Evolutionary conservation across 2,797 vertebrate genomes (phyloP).

Genomic region (Paramormyrops hopkinsi): DNA sequence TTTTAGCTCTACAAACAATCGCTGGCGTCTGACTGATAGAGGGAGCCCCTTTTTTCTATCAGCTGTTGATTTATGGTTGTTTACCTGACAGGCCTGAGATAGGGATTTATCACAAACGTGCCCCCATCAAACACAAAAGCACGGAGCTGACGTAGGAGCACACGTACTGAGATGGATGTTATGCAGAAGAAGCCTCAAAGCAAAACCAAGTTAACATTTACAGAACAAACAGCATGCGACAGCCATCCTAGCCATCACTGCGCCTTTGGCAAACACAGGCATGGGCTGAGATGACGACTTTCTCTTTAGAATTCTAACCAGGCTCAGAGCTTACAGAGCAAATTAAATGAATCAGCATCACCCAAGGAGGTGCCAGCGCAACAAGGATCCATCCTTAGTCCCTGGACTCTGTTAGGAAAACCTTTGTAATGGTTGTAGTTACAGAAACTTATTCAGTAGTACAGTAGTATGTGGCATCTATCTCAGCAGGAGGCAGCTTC

Average conservation of each 20-base stretch:
- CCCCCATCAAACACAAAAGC: constrained; percentile 5
- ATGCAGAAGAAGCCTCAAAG: constrained; percentile 12
- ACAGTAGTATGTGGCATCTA: background rate
- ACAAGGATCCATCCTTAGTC: background rate
- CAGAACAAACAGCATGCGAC: constrained; percentile 13
- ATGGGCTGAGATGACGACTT: background rate
- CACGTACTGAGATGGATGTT: background rate
- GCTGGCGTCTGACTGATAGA: constrained; percentile 3
- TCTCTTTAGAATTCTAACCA: background rate
- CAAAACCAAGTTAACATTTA: constrained; percentile 17
- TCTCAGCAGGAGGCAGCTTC: background rate
- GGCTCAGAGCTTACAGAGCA: background rate
- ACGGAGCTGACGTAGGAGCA: background rate
- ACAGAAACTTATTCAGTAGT: background rate
- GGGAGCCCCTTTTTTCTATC: background rate
- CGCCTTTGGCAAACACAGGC: background rate
- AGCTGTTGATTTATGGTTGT: constrained; percentile 4
- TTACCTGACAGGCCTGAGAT: constrained; percentile 8
- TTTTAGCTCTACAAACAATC: constrained; percentile 14
- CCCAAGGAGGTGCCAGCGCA: background rate
- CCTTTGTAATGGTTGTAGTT: background rate
- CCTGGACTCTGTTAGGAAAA: background rate
- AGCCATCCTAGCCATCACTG: background rate
- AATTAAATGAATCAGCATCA: background rate
- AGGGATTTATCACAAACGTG: background rate